Conservation (phyloP, 2,888 invertebrate genomes). For the Macropis europaea region DNA sequence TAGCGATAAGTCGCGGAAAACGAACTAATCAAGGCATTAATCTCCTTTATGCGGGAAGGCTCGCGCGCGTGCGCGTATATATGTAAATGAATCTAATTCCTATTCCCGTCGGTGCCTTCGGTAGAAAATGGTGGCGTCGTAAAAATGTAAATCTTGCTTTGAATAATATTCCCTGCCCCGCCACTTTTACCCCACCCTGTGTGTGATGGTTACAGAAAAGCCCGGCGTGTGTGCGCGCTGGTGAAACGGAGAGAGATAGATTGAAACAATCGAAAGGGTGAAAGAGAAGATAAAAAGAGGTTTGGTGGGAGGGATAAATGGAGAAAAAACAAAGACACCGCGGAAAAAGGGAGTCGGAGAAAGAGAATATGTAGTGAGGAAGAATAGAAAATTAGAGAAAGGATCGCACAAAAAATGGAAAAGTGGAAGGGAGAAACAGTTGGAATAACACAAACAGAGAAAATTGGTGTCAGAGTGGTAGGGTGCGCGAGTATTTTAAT, state of each 20-base stretch:
- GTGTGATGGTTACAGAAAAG: conserved; percentile 22
- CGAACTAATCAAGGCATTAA: conserved; percentile 76
- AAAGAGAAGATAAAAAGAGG: not conserved
- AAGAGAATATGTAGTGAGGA: too few species aligned
- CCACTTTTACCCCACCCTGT: not conserved
- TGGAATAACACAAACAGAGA: too few species aligned
- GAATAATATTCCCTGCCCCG: conserved; percentile 69
- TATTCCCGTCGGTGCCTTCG: conserved; percentile 69
- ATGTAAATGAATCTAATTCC: conserved; percentile 74
- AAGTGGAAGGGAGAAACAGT: too few species aligned
- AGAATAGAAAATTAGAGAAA: too few species aligned
- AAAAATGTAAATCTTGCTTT: conserved; percentile 75
- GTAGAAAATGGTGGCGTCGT: conserved; percentile 71
- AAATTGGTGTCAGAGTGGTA: too few species aligned
- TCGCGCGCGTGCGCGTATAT: conserved; percentile 55
- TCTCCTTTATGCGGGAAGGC: conserved; percentile 60
- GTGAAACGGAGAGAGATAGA: not conserved
- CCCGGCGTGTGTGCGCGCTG: too few species aligned
- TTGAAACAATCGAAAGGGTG: not conserved
- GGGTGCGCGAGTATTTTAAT: too few species aligned
- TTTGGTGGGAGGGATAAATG: too few species aligned
- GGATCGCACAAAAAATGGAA: too few species aligned
- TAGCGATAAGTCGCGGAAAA: conserved; percentile 59
- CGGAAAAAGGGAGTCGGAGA: too few species aligned
- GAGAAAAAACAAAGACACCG: too few species aligned